A percentile compares a stretch with the other conserved stretches of the same genome.
These are phyloP conservation scores for Congeria kusceri DNA, from an alignment of 2,888 invertebrate genomes.

Conservation along the genomic window DNA sequence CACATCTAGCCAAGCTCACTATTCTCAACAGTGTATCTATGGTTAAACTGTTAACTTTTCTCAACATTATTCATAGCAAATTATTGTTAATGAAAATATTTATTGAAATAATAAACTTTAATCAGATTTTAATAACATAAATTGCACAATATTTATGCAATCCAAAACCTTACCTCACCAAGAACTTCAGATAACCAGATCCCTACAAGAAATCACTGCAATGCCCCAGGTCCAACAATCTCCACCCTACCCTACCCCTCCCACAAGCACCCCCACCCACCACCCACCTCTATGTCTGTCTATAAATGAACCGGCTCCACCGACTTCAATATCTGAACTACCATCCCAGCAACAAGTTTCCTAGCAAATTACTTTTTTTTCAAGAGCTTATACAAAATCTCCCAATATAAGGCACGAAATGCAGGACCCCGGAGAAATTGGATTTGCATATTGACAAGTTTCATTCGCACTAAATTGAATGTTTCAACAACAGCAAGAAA, in stretches of 20 bases:
- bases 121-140: no score
- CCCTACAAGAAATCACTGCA: neutral
- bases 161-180: no score
- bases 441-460: slow-evolving; percentile 47
- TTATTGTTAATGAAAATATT: no score
- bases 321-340: neutral
- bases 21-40: no score
- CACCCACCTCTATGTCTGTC: neutral
- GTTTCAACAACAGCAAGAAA: no score
- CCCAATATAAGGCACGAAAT: neutral
- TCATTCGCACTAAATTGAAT: neutral
- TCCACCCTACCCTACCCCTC: neutral
- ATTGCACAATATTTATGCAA: no score
- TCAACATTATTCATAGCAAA: no score
- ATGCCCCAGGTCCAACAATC: neutral
- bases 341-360: slow-evolving; percentile 3
- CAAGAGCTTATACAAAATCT: neutral
- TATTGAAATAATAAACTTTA: no score
- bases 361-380: neutral
- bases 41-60: no score
- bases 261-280: neutral
- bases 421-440: slow-evolving; percentile 11
- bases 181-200: no score
- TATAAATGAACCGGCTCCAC: no score
- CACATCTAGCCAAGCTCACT: no score